phyloP scores from a whole-genome alignment of 2,888 invertebrate species.

The Cylindroiulus punctatus region DNA sequence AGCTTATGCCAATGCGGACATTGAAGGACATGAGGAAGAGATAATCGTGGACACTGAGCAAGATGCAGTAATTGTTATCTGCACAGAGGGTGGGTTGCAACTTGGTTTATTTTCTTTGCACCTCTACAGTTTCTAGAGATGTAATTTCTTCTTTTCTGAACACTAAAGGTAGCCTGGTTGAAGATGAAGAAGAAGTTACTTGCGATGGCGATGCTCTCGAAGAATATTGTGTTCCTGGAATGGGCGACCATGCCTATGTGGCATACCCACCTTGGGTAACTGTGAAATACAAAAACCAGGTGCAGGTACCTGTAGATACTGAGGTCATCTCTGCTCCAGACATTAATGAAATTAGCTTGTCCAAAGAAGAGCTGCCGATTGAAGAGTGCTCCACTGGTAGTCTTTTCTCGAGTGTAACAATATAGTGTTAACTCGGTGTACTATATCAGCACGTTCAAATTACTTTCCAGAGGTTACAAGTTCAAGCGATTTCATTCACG shows the following conservation, averaged over 20 bases:
- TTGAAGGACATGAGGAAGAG: neutral
- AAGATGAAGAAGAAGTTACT: neutral
- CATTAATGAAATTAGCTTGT: conserved; percentile 8
- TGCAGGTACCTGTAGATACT: neutral
- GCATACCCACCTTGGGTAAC: conserved; percentile 13
- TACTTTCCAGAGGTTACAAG: neutral
- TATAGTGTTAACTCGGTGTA: neutral
- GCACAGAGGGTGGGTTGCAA: neutral
- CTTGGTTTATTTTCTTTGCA: neutral
- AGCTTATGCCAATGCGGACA: neutral
- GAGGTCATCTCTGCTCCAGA: neutral
- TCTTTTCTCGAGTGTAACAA: neutral
- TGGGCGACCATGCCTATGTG: neutral
- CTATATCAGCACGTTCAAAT: neutral
- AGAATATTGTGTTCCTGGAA: neutral
- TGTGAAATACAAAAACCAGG: neutral
- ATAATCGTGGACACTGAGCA: neutral
- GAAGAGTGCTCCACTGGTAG: neutral
- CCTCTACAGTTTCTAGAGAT: neutral
- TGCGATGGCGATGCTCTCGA: neutral
- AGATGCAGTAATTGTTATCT: conserved; percentile 32
- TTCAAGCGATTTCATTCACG: neutral
- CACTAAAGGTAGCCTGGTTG: neutral
- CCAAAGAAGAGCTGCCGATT: neutral
- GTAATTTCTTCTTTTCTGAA: neutral